Conservation (phyloP, 2,888 invertebrate species). For the Acanthosepion lycidas region DNA sequence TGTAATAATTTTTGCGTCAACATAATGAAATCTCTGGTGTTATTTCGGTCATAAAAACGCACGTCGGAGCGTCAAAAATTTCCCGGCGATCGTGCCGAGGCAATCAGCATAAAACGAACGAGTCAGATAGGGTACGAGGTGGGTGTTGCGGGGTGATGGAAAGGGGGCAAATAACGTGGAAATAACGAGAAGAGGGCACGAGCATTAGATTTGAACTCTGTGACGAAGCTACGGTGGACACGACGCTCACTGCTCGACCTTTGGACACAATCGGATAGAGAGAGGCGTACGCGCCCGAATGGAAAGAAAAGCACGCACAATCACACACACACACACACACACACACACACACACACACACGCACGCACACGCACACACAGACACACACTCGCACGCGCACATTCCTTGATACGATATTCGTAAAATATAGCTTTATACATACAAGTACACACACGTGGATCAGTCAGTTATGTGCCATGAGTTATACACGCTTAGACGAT, state of each 20-base stretch:
- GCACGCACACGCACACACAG: neutral
- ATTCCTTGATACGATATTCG: too few relatives aligned
- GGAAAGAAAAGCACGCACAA: neutral
- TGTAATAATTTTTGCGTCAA: too few relatives aligned
- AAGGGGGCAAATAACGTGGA: neutral
- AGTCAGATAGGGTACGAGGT: too few relatives aligned
- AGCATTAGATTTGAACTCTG: neutral
- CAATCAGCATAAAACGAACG: neutral
- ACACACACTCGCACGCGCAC: neutral
- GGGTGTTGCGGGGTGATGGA: neutral
- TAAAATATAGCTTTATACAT: too few relatives aligned
- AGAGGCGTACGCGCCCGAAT: neutral
- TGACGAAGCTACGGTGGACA: neutral
- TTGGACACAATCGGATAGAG: neutral
- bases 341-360: neutral
- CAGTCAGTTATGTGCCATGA: too few relatives aligned
- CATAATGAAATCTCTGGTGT: too few relatives aligned
- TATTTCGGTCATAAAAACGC: too few relatives aligned
- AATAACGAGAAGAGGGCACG: neutral
- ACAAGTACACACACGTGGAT: too few relatives aligned
- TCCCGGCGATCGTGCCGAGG: neutral
- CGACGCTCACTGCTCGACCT: neutral
- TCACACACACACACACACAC: neutral
- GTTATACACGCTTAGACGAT: too few relatives aligned
- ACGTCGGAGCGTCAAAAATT: too few relatives aligned